Evolutionary conservation across 2,113 vertebrate genomes (phyloP).

Genomic region (Diadophis punctatus): DNA sequence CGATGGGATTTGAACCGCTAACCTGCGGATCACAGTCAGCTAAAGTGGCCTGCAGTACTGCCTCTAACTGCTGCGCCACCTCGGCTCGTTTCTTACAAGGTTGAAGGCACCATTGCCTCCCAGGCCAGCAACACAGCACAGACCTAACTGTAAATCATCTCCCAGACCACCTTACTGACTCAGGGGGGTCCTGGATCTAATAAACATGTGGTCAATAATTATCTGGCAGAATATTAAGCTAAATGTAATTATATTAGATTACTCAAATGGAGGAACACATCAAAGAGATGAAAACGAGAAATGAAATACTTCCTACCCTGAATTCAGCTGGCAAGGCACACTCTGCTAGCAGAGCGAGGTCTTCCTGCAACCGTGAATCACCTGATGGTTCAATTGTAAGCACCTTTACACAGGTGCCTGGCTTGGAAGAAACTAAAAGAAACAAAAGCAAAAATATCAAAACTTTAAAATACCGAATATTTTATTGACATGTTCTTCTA

Average conservation of each 20-base stretch:
- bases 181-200: background rate
- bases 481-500: background rate
- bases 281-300: background rate
- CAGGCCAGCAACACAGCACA: background rate
- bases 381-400: conserved; percentile 84
- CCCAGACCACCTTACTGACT: background rate
- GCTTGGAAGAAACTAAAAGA: conserved; percentile 88
- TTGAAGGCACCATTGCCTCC: background rate
- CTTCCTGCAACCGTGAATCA: conserved; percentile 82
- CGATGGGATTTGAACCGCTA: too few relatives aligned
- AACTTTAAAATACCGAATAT: conserved; percentile 44
- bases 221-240: background rate
- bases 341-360: conserved; percentile 87
- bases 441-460: background rate
- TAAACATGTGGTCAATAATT: background rate
- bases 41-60: too few relatives aligned
- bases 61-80: too few relatives aligned
- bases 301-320: conserved; percentile 69
- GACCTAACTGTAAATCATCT: background rate
- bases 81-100: background rate
- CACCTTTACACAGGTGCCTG: conserved; percentile 92
- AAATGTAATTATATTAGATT: background rate
- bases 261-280: background rate
- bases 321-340: conserved; percentile 86
- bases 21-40: too few relatives aligned